Base-by-base conservation (phyloP, 2,888 invertebrate genomes). In the Amphipoea oculea region DNA sequence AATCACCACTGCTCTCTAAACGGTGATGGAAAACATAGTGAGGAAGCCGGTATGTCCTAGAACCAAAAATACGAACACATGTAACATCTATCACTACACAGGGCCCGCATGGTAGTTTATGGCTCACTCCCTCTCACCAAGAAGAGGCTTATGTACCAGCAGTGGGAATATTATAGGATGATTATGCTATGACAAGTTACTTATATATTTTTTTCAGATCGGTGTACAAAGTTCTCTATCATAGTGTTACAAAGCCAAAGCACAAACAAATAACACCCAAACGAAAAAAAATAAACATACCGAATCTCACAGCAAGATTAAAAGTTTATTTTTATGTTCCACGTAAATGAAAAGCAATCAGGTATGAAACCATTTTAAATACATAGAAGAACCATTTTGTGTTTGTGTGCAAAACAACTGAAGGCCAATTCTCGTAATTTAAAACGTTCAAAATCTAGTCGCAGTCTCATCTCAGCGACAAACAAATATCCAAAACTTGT, bases 281-380 rank as follows among this genome's bases (percentile, higher is more conserved):
- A 72, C 5, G 11, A 42, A 14, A 65, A 51, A 14, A 65, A 60
- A 29, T 7, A 51, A 45, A 71, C 23, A 62, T 17, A 12, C 20
- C 20, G 36, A 68, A 29, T 29, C 29, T 29, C 29, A 29, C 29
- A 72, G 29, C 6, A 23, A 12, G n/a, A 29, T 67, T 36, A 54
- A 20, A 70, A 62, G 9, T 54, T 17, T 12, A 2, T 54, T 62
- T 76, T 36, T 23, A 62, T 51, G 11, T 67, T 67, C 20, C 7
- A n/a, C n/a, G n/a, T 62, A 62, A 73, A 78, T 73, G 51, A 68
- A 78, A 67, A 70, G 76, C 23, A 73, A 73, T 70, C 17, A 42
- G 36, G 17, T 68, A 54, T 20, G 14, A 76, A 76, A 67, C 54
- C 51, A 65, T 78, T 82, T 77, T 73, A 29, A 84, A 85, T 82